These are phyloP conservation scores for Dasypogon diadema DNA, from an alignment of 2,888 invertebrate species.

Conservation along the genomic window DNA sequence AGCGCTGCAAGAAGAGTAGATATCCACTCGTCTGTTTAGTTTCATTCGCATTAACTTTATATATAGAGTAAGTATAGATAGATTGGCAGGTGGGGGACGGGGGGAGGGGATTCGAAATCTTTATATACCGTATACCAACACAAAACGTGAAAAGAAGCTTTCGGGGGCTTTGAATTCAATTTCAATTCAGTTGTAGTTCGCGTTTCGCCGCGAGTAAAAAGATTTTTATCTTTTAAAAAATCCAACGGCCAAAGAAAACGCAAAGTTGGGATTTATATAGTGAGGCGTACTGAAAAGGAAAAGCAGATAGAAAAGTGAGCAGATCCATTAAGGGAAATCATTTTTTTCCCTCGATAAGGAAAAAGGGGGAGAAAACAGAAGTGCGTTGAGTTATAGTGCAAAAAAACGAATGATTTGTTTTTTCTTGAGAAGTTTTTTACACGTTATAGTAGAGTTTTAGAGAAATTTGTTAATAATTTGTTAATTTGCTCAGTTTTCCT, in stretches of 20 bases:
- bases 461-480: too few relatives aligned
- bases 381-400: neutral
- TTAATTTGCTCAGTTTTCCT: too few relatives aligned
- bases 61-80: too few relatives aligned
- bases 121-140: too few relatives aligned
- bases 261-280: slow-evolving; percentile 45
- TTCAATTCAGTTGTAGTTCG: slow-evolving; percentile 58
- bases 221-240: slow-evolving; percentile 52
- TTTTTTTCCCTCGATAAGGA: neutral
- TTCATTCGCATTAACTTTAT: too few relatives aligned
- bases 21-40: too few relatives aligned
- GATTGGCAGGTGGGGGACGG: too few relatives aligned
- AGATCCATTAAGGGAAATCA: slow-evolving; percentile 8
- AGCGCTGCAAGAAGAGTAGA: too few relatives aligned
- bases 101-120: slow-evolving; percentile 17
- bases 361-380: slow-evolving; percentile 35
- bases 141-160: slow-evolving; percentile 32
- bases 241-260: too few relatives aligned
- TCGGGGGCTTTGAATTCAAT: slow-evolving; percentile 51
- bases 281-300: slow-evolving; percentile 37
- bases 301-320: slow-evolving; percentile 2
- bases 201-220: slow-evolving; percentile 59
- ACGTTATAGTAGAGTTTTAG: too few relatives aligned
- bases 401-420: neutral
- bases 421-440: too few relatives aligned